A percentile compares a stretch with the other conserved stretches of the same genome.
phyloP scores from a whole-genome alignment of 2,888 invertebrate species.

The Ornithoptera priamus region DNA sequence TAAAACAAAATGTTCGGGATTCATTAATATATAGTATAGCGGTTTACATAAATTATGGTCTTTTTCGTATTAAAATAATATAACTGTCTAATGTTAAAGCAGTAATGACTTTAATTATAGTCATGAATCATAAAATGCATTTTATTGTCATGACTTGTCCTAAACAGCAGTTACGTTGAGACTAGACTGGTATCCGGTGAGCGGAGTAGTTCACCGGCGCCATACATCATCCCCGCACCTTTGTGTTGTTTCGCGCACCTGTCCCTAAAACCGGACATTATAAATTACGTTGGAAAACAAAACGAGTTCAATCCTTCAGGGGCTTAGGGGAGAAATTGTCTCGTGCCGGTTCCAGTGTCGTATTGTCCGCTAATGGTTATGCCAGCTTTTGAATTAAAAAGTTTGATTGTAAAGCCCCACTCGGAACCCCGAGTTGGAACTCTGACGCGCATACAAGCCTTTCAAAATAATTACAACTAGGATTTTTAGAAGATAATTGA shows the following conservation, averaged over 20 bases:
- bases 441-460: too few species aligned
- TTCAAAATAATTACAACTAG: too few species aligned
- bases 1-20: too few species aligned
- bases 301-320: constrained; percentile 55
- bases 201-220: constrained; percentile 38
- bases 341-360: constrained; percentile 45
- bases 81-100: too few species aligned
- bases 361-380: constrained; percentile 24
- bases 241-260: constrained; percentile 55
- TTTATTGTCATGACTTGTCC: too few species aligned
- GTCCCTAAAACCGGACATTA: constrained; percentile 69
- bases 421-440: background rate
- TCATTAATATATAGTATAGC: too few species aligned
- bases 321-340: constrained; percentile 47
- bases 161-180: too few species aligned
- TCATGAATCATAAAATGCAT: too few species aligned
- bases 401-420: constrained; percentile 11
- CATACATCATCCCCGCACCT: constrained; percentile 45
- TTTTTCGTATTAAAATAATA: too few species aligned
- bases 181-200: constrained; percentile 22
- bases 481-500: too few species aligned
- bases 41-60: too few species aligned
- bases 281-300: constrained; percentile 65
- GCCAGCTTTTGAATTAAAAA: constrained; percentile 11
- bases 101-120: too few species aligned